phyloP scores from a whole-genome alignment of 2,113 vertebrate genomes.

The Mobula hypostoma region DNA sequence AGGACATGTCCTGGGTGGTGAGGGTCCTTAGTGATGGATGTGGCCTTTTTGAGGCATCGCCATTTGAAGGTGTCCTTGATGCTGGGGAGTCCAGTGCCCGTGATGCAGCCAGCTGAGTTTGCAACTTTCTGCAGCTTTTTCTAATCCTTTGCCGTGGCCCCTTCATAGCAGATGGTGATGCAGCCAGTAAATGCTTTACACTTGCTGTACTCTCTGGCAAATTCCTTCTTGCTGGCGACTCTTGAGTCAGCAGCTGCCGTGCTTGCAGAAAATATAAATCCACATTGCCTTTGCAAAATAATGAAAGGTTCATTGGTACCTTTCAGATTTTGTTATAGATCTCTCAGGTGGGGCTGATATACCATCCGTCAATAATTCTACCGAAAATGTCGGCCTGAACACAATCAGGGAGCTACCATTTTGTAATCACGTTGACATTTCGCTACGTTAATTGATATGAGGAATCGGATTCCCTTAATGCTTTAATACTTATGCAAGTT shows the following conservation, averaged over 20 bases:
- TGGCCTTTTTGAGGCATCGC: too few relatives aligned
- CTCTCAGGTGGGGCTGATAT: neutral
- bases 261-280: slow-evolving; percentile 67
- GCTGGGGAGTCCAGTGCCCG: too few relatives aligned
- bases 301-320: neutral
- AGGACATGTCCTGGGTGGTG: too few relatives aligned
- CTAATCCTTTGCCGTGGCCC: too few relatives aligned
- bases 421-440: neutral
- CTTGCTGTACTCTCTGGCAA: slow-evolving; percentile 55
- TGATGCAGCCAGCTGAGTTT: too few relatives aligned
- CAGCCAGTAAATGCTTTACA: slow-evolving; percentile 71
- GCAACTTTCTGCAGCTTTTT: too few relatives aligned
- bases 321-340: slow-evolving; percentile 11
- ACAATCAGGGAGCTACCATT: neutral
- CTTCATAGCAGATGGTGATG: too few relatives aligned
- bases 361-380: neutral
- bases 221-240: slow-evolving; percentile 72
- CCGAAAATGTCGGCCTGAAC: neutral
- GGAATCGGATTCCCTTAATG: neutral
- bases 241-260: slow-evolving; percentile 77
- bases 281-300: slow-evolving; percentile 62
- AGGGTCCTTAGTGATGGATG: too few relatives aligned
- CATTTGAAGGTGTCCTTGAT: too few relatives aligned
- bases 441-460: neutral
- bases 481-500: neutral